A percentile compares a stretch with the other conserved stretches of the same genome.
phyloP scores from a whole-genome alignment of 23 tunicate species.

The Ascidia mentula region DNA sequence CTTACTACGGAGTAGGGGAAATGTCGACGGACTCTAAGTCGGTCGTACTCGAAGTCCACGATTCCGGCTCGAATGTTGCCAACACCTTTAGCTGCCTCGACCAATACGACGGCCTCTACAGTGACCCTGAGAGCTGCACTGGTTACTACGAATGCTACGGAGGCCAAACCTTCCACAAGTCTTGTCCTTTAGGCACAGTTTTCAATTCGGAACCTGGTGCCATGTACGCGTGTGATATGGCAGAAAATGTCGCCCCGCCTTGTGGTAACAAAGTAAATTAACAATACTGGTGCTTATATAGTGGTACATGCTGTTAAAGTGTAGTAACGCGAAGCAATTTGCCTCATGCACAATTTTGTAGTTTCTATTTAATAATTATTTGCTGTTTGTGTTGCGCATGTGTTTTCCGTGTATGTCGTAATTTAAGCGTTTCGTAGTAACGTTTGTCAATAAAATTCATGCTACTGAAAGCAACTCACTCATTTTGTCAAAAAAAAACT shows the following conservation, averaged over 20 bases:
- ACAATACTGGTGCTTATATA: no score
- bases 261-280: constrained; percentile 19
- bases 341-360: no score
- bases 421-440: no score
- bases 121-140: constrained; percentile 21
- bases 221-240: constrained; percentile 9
- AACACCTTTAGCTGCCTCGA: constrained; percentile 15
- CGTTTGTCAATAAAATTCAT: no score
- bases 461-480: no score
- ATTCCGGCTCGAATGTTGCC: not conserved
- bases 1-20: constrained; percentile 39
- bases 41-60: constrained; percentile 22
- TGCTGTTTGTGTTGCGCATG: no score
- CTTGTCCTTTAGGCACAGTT: constrained; percentile 25
- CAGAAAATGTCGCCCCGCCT: constrained; percentile 28
- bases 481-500: no score
- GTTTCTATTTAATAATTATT: no score
- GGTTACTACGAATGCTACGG: constrained; percentile 31
- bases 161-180: constrained; percentile 12
- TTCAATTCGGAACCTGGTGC: not conserved
- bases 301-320: no score
- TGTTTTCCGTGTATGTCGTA: no score
- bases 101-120: constrained; percentile 22
- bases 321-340: no score
- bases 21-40: constrained; percentile 53